Percentiles rank a stretch among this genome's conserved stretches.
phyloP scores from a whole-genome alignment of 2,797 vertebrate genomes.

The Sphaeramia orbicularis region DNA sequence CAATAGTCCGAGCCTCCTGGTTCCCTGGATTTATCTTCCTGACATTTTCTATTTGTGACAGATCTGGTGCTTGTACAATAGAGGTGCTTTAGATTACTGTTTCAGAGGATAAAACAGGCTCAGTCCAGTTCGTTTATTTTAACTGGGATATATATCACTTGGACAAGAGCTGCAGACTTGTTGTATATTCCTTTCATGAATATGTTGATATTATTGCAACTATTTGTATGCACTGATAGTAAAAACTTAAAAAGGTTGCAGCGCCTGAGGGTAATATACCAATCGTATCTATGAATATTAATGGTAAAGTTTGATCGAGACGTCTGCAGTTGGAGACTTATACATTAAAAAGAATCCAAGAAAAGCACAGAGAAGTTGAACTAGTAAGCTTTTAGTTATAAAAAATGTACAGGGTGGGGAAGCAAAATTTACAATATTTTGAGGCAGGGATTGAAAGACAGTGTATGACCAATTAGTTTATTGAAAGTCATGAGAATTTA shows the following conservation, averaged over 20 bases:
- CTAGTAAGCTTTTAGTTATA: background rate
- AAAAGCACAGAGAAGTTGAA: background rate
- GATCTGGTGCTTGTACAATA: constrained; percentile 41
- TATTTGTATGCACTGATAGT: background rate
- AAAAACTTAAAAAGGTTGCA: constrained; percentile 1
- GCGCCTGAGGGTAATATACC: background rate
- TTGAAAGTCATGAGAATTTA: no score
- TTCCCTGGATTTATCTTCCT: constrained; percentile 68
- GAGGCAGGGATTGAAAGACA: no score
- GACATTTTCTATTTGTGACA: constrained; percentile 62
- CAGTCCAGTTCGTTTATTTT: constrained; percentile 7
- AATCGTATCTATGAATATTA: constrained; percentile 10
- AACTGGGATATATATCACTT: background rate
- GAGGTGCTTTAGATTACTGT: constrained; percentile 30
- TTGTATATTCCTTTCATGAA: background rate
- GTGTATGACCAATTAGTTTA: no score
- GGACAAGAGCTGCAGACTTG: constrained; percentile 1
- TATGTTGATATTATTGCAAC: background rate
- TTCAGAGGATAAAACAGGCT: constrained; percentile 23
- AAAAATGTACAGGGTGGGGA: no score
- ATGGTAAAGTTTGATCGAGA: background rate
- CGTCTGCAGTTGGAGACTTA: background rate
- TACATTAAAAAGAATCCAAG: background rate
- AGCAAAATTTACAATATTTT: no score
- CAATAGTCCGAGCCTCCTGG: constrained; percentile 57